Base-by-base conservation (phyloP, 2,888 invertebrate species). In the Ceraclea dissimilis region DNA sequence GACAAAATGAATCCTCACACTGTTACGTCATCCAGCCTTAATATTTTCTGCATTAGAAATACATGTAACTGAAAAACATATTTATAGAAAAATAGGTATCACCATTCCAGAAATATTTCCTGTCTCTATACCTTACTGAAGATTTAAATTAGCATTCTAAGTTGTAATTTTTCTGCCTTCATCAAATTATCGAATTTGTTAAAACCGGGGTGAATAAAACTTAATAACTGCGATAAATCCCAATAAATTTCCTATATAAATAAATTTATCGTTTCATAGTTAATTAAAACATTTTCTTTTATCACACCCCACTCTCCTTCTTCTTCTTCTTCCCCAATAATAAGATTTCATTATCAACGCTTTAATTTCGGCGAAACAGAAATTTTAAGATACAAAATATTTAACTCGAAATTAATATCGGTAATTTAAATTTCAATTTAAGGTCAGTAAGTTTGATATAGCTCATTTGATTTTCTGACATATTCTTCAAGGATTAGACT, bases 221-320 rank as follows among this genome's bases (percentile, higher is more conserved):
- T 39, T 39, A 39, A 39, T 39, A 39, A 39, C 39, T 8, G 8
- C 13, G 13, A 39, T 39, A 39, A 39, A 39, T 39, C 39, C 39
- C 39, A 39, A 39, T 39, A 39, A 39, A 13, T 31, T 8, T 39
- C 39, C 39, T 39, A 39, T 39, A 39, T 39, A 39, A 39, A 39
- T 39, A 39, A 39, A 39, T 39, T 39, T 39, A 39, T 39, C 13
- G 39, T 39, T 39, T 39, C 39, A 39, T 39, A 39, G 39, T 39
- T 39, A 39, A 39, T 39, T 39, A 39, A 39, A 39, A 39, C 39
- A 39, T 39, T 39, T 39, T 39, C 39, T 39, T 39, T 39, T 39
- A 39, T 39, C 39, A 39, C 39, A n/a, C n/a, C n/a, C n/a, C n/a
- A n/a, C n/a, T n/a, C n/a, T n/a, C n/a, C n/a, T n/a, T n/a, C n/a